These are phyloP conservation scores for Diachrysia chrysitis DNA, from an alignment of 2,888 invertebrate species.

Conservation along the genomic window DNA sequence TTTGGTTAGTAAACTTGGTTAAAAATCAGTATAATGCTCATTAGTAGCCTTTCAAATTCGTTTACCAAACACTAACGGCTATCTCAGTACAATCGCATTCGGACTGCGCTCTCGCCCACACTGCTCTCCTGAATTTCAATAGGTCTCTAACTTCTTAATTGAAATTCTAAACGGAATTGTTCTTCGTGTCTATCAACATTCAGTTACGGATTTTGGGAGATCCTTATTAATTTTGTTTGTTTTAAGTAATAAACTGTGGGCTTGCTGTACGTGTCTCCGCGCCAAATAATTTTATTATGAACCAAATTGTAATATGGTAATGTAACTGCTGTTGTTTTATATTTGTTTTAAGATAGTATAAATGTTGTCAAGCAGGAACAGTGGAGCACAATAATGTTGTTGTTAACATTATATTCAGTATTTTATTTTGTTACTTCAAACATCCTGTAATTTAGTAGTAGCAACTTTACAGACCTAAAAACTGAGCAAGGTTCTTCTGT, in stretches of 20 bases:
- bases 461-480: not conserved
- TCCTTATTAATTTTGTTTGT: conserved; percentile 69
- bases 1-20: not conserved
- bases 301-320: conserved; percentile 45
- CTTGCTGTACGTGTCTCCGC: conserved; percentile 46
- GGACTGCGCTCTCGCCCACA: conserved; percentile 67
- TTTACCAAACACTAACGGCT: conserved; percentile 65
- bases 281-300: conserved; percentile 51
- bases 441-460: not conserved
- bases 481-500: not conserved
- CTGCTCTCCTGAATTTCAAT: conserved; percentile 76
- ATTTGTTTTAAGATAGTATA: conserved; percentile 37
- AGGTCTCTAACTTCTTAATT: conserved; percentile 77
- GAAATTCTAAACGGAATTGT: conserved; percentile 76
- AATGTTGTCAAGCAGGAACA: conserved; percentile 22
- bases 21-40: conserved; percentile 27
- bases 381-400: conserved; percentile 47
- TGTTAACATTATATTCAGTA: conserved; percentile 30
- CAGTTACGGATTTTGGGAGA: conserved; percentile 69
- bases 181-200: conserved; percentile 75
- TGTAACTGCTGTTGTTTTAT: conserved; percentile 38
- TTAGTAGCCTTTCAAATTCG: conserved; percentile 63
- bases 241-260: conserved; percentile 56
- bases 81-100: conserved; percentile 70
- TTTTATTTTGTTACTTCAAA: not conserved